These are phyloP conservation scores for Henicopernis longicauda DNA, from an alignment of 2,113 vertebrate species.

Conservation along the genomic window DNA sequence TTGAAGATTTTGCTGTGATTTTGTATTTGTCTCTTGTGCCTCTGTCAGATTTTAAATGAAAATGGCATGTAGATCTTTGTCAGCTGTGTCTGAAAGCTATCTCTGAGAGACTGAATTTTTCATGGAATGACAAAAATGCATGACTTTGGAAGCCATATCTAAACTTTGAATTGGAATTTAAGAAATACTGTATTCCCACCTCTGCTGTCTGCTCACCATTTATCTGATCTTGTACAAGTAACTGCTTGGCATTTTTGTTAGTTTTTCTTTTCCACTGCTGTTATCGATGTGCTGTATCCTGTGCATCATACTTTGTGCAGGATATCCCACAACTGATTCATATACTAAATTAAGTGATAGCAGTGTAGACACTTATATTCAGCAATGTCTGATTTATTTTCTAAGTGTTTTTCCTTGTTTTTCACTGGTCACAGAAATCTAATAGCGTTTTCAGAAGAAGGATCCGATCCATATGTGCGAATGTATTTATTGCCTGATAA, in stretches of 20 bases:
- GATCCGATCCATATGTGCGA: slow-evolving; percentile 92
- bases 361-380: not conserved
- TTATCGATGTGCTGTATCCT: not conserved
- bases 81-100: not conserved
- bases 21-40: not conserved
- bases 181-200: not conserved
- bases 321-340: not conserved
- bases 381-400: not conserved
- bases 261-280: not conserved
- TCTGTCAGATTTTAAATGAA: not conserved
- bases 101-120: not conserved
- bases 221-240: not conserved
- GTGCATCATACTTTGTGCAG: not conserved
- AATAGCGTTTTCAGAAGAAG: slow-evolving; percentile 88
- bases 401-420: not conserved
- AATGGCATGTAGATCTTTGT: not conserved
- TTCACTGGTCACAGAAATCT: slow-evolving; percentile 79
- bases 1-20: not conserved
- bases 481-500: slow-evolving; percentile 96
- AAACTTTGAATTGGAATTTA: not conserved
- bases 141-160: not conserved
- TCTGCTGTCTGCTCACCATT: not conserved
- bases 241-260: not conserved
- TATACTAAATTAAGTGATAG: not conserved
- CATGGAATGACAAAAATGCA: fast-evolving